Evolutionary conservation across 2,113 vertebrate genomes (phyloP), one percentile per base, ranked within the genome.

Genomic region (Ctenodactylus gundi): DNA sequence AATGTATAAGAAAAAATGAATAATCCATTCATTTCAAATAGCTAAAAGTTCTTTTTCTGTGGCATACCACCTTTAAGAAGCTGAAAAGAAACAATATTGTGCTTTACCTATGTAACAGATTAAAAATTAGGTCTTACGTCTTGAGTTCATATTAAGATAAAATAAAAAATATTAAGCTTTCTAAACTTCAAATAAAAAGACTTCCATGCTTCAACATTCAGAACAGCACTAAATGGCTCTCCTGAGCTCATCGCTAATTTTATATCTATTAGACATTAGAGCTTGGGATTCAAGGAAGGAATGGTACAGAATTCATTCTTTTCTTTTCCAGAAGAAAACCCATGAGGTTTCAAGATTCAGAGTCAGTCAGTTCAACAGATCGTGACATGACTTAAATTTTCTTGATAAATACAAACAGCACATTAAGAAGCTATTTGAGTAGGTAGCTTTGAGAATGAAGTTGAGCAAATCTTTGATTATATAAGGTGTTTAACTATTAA

Each of bases 251-350:
- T 8, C 84, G 86, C 86, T 97, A 93, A 96, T 94, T 95, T 94
- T 96, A 91, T 96, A 95, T 36, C 95, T 96, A 91, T 96, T 85
- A 90, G 39, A 93, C 25, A 90, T 64, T 51, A 89, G 80, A 83
- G 41, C 39, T n/a, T 94, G 36, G 11, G 73, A 93, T 95, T 93
- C 78, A 88, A 91, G 82, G 60, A 31, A 95, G 57, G 29, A 49
- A 41, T 5, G 17, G 51, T 75, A 9, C 57, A 72, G 53, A 93
- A 89, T 91, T 89, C 70, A 88, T 94, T 96, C 88, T 46, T 62
- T 91, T 81, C 55, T 80, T 93, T 94, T 91, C 25, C 34, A 77
- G 17, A 39, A 58, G 44, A 49, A 91, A 73, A 72, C 80, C 53
- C 84, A 87, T 0, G 39, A 95, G 80, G 65, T 51, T 82, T 90